Base-by-base conservation (phyloP, 2,797 vertebrate species). In the Eleutherodactylus coqui region DNA sequence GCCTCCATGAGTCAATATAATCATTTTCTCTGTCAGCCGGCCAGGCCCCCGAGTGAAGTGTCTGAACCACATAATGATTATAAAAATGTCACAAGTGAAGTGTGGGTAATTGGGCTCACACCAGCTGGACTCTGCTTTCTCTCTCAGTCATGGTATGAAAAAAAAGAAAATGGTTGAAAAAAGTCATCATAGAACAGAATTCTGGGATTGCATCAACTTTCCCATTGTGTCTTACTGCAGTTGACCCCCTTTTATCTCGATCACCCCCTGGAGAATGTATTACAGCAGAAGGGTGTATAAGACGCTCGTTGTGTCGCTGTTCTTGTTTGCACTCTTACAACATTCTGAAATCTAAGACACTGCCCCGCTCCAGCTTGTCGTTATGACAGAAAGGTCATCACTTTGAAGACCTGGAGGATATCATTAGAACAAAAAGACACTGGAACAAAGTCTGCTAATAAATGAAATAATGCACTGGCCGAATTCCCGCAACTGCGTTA, bases 1-100 rank as follows among this genome's bases (percentile, higher is more conserved):
- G 75, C 89, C 88, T 88, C 90, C 90, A 84, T 85, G 90, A 93
- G 88, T 89, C 92, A 92, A 91, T 89, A 77, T 91, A 88, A 89
- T 90, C 87, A 88, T 92, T 90, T 89, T 91, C 90, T 88, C 83
- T 88, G 89, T 70, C 47, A 85, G 91, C 88, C 89, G 90, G 91
- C 75, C 88, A 87, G 83, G 88, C 87, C 90, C 90, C 88, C 87
- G 89, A 84, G 89, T 92, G 88, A 90, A 91, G 89, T 89, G 90
- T 85, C 89, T 91, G 90, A 88, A 87, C 87, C 88, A 87, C 83
- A 79, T 89, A 87, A 90, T 89, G 91, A 92, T 89, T 91, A 86
- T 0, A 1, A 88, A 83, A 91, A 89, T 91, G 90, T 91, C 92
- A 92, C 89, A 88, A 88, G 87, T 75, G 87, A 91, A 91, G 77